Evolutionary conservation across 2,113 vertebrate species (phyloP), one percentile per base, ranked within the genome.

Genomic region (Cichladusa arquata): DNA sequence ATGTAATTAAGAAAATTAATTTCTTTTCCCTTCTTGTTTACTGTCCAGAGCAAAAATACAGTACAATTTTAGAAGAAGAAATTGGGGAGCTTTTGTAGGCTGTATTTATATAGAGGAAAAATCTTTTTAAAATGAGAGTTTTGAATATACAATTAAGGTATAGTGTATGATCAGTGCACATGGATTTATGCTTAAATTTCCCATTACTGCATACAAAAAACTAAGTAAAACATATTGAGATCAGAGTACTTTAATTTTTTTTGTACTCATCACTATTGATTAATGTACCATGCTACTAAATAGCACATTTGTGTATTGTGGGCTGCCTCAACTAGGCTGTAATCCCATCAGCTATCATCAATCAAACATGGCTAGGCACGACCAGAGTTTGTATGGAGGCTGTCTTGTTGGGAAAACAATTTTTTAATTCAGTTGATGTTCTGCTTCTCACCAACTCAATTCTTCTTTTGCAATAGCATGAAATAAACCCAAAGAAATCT

Each of bases 1-100:
- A 44, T 95, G 81, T 92, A 92, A 93, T 96, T 95, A 96, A 88
- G 33, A 80, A 34, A 94, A 92, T 73, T 94, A 60, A 73, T 95
- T 91, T 91, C 26, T 94, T 88, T 80, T 45, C 33, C 31, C 57
- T 44, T 87, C 80, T 79, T 88, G 81, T 82, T 91, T 8, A 5
- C n/a, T 66, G 31, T 71, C 38, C 33, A 85, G 84, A 88, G 24
- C 4, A 26, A 93, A 82, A 96, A 73, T 42, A n/a, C 33, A 40
- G 8, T 61, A 65, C 61, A 78, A 26, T 94, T 96, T 79, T 88
- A 76, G 72, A 92, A 74, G 40, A 69, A 61, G 45, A 82, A 53
- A 28, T 16, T 40, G 19, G 33, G 23, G 34, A 86, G 5, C 11
- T 38, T 89, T 76, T 22, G 17, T 73, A 45, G 47, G 47, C 34